Evolutionary conservation across 1,140 invertebrate species (phyloP).

Genomic region (Pseudomyrmex dendroicus): DNA sequence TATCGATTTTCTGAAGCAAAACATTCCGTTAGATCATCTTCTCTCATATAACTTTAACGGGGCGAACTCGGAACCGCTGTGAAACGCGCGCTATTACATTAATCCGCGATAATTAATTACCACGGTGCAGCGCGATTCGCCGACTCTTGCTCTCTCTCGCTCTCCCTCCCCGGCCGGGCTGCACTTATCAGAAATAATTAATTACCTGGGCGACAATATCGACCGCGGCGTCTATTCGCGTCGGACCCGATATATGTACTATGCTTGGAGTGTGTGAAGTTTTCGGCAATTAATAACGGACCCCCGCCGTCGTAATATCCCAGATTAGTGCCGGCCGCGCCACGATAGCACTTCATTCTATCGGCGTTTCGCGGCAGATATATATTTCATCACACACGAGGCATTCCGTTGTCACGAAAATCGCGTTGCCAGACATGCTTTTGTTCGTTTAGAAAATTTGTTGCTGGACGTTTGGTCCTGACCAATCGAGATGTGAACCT

Average conservation of each 20-base stretch:
- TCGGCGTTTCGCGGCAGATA: conserved; percentile 29
- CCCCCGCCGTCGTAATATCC: conserved; percentile 21
- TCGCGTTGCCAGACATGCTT: not conserved
- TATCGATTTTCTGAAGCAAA: not conserved
- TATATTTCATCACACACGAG: conserved; percentile 9
- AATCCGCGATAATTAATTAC: conserved; percentile 71
- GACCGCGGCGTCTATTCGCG: conserved; percentile 56
- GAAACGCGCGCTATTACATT: conserved; percentile 57
- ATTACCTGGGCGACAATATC: conserved; percentile 62
- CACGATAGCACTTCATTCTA: conserved; percentile 27
- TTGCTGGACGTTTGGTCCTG: not conserved
- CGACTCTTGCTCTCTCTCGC: conserved; percentile 44
- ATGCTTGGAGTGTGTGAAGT: conserved; percentile 36
- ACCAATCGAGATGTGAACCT: no score
- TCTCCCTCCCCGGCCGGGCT: not conserved
- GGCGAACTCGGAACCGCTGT: conserved; percentile 1
- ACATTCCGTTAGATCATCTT: conserved; percentile 8
- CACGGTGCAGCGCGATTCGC: conserved; percentile 47
- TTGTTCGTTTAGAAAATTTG: conserved; percentile 7
- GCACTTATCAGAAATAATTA: conserved; percentile 73
- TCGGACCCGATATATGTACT: conserved; percentile 1
- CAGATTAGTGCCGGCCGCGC: conserved; percentile 25
- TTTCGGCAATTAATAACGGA: conserved; percentile 52
- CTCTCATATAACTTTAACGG: conserved; percentile 1
- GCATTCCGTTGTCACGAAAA: conserved; percentile 16